A percentile compares a stretch with the other conserved stretches of the same genome.
These are phyloP conservation scores for Petrocephalus schoutedeni DNA, from an alignment of 2,797 vertebrate genomes.

Conservation along the genomic window DNA sequence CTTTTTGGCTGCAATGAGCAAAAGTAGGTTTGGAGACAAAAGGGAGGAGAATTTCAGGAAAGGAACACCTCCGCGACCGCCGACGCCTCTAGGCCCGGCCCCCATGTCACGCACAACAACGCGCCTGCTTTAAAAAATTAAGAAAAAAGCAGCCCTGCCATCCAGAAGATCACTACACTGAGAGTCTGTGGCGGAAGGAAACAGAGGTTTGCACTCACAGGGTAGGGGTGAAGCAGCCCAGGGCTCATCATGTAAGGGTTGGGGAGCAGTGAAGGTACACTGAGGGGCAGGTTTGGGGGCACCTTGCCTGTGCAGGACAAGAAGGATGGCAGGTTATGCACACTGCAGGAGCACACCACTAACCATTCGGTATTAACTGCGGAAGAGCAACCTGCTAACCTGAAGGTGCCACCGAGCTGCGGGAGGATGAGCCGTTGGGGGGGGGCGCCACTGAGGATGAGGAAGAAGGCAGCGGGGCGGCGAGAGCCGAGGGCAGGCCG, in stretches of 20 bases:
- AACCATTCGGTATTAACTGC: not conserved
- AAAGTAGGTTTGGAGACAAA: no score
- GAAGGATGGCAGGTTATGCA: not conserved
- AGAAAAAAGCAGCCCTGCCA: not conserved
- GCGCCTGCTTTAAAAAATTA: no score
- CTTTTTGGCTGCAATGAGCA: no score
- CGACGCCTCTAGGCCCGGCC: not conserved
- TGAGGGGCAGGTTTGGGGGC: slow-evolving; percentile 92
- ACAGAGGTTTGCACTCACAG: slow-evolving; percentile 64
- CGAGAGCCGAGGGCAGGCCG: slow-evolving; percentile 74
- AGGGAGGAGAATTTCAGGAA: no score
- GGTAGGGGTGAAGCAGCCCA: slow-evolving; percentile 90
- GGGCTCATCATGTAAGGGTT: slow-evolving; percentile 98
- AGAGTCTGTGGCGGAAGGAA: not conserved
- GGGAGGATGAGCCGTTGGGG: slow-evolving; percentile 70
- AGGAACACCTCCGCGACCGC: no score
- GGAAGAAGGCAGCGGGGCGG: slow-evolving; percentile 65
- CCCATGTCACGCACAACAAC: not conserved
- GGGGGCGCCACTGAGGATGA: slow-evolving; percentile 65
- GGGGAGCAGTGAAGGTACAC: slow-evolving; percentile 91
- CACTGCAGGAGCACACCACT: not conserved
- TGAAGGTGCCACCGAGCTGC: slow-evolving; percentile 72
- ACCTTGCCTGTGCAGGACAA: slow-evolving; percentile 78
- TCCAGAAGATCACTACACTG: not conserved
- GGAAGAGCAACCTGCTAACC: not conserved